Evolutionary conservation across 2,888 invertebrate genomes (phyloP), one percentile per base, ranked within the genome.

Genomic region (Meloe dianella): DNA sequence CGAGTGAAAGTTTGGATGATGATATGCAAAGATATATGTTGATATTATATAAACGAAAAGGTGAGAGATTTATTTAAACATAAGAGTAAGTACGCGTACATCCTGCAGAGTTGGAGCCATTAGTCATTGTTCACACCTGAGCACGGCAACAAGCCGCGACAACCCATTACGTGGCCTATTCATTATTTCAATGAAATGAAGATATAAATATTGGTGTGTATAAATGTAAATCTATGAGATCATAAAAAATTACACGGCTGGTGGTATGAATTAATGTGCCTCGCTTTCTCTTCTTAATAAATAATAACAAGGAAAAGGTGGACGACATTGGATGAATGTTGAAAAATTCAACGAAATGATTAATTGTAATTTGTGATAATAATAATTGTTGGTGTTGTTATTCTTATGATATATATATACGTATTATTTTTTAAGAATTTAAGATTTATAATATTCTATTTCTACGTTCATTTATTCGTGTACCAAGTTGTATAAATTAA

Each of bases 101-200:
- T 75, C 75, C 74, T 70, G 72, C 71, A 60, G 75, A 73, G 73
- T 66, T 69, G 69, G 61, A 38, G 66, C 67, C 74, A 74, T 75
- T 74, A 74, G 72, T 75, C 73, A 74, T 73, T 72, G 74, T 75
- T 75, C 74, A 74, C 75, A 74, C 75, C 75, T 74, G 75, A 73
- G 66, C 65, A 66, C 66, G 63, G 64, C 70, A 69, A 65, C 70
- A 73, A 65, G 68, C 71, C 69, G 71, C 67, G 70, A 68, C 70
- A 70, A 67, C 67, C 70, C 69, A 70, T 71, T 71, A 71, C 71
- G 62, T 66, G 70, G 65, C 67, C 69, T 71, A 73, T 73, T 71
- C 69, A 71, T 71, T 70, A 70, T 69, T 65, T 69, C 57, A 69
- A 66, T 63, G 66, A 69, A 69, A 69, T 69, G 67, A 69, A 69